Base-by-base conservation (phyloP, 2,113 vertebrate genomes). In the Thymallus thymallus region DNA sequence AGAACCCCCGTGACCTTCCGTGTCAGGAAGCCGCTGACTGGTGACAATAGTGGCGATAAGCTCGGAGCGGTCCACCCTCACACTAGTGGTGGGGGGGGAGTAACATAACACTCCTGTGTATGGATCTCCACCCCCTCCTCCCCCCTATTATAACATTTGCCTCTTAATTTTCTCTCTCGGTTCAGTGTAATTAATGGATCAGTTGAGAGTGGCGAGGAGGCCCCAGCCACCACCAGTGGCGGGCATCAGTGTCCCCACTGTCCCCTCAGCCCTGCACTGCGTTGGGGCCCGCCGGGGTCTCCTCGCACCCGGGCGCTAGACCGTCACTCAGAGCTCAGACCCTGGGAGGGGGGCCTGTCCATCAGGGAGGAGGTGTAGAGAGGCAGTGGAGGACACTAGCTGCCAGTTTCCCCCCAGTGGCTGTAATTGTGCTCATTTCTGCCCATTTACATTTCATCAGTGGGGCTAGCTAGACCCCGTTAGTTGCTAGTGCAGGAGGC, bases 371-470 rank as follows among this genome's bases (percentile, higher is more conserved):
- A 87, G 90, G 90, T 91, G 90, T 91, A 60, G 91, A 90, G 16
- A 87, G 86, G 89, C 48, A 92, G 91, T 91, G 91, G 93, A 92
- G 91, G 89, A 79, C 62, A 29, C 62, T 64, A 64, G 86, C 92
- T 92, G 92, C 75, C 56, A 69, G 18, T 86, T 91, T 75, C 84
- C 88, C 95, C 95, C 94, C 86, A 88, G 94, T 89, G 94, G 91
- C 94, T 91, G 90, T 93, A 93, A 94, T 92, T 95, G 93, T 93
- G 91, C 93, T 95, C 94, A 93, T 96, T 95, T 95, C 94, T 95
- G 94, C 89, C 94, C 94, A 95, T 96, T 96, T 96, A 94, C 95
- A 96, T 96, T 95, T 95, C 94, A 95, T 95, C 95, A 95, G 94
- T 91, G 89, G 91, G 63, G 94, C 85, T 87, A 86, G 85, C 84